Evolutionary conservation across 2,797 vertebrate genomes (phyloP).

Genomic region (Yasuhikotakia modesta): DNA sequence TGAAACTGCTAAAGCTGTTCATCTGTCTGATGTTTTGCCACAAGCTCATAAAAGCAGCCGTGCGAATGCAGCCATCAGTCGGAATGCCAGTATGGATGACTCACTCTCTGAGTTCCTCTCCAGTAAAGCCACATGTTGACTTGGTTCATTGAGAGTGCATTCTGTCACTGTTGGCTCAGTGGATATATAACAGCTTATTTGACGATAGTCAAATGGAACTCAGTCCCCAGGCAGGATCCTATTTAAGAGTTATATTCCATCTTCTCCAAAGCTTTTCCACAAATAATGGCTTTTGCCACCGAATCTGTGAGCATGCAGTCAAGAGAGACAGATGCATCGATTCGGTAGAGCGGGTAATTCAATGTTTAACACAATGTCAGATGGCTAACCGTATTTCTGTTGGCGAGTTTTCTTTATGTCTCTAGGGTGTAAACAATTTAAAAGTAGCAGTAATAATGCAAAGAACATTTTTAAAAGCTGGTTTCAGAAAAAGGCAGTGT

Average conservation of each 20-base stretch:
- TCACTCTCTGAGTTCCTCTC: constrained; percentile 16
- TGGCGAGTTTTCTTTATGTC: not conserved
- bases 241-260: constrained; percentile 36
- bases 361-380: constrained; percentile 9
- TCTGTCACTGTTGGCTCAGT: not conserved
- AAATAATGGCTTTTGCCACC: constrained; percentile 7
- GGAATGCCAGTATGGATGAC: not conserved
- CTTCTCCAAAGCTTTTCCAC: constrained; percentile 20
- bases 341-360: not conserved
- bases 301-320: not conserved
- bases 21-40: constrained; percentile 27
- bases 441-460: not conserved
- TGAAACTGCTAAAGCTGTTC: not conserved
- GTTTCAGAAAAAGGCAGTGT: not conserved
- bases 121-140: constrained; percentile 15
- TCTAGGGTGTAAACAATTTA: not conserved
- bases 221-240: not conserved
- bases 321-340: not conserved
- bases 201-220: constrained; percentile 23
- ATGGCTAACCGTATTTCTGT: not conserved
- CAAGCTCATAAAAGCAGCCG: constrained; percentile 22
- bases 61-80: not conserved
- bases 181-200: constrained; percentile 3
- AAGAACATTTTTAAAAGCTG: not conserved
- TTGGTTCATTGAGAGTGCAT: not conserved